Evolutionary conservation across 2,797 vertebrate genomes (phyloP).

Genomic region (Eremophila alpestris): DNA sequence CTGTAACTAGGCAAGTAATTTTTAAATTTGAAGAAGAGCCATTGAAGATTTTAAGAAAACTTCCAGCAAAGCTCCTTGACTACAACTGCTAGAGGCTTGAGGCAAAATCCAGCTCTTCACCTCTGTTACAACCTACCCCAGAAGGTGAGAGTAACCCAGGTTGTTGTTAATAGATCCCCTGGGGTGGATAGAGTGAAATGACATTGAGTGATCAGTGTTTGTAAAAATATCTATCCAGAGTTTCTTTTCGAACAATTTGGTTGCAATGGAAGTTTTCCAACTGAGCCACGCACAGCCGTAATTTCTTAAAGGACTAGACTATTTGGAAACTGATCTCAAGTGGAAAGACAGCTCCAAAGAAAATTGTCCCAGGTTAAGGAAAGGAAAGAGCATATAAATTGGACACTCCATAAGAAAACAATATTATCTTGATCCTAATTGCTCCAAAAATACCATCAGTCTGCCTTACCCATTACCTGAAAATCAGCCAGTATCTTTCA

Average conservation of each 20-base stretch:
- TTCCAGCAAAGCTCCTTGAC: not conserved
- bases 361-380: not conserved
- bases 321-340: not conserved
- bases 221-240: not conserved
- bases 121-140: not conserved
- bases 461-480: not conserved
- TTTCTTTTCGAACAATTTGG: not conserved
- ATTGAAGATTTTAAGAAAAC: not conserved
- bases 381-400: not conserved
- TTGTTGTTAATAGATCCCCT: not conserved
- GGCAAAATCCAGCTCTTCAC: not conserved
- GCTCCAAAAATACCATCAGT: not conserved
- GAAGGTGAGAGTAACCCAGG: not conserved
- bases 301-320: not conserved
- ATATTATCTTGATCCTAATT: not conserved
- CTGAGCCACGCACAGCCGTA: not conserved
- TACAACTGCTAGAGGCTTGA: not conserved
- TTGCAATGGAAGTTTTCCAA: not conserved
- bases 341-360: not conserved
- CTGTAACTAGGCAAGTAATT: not conserved
- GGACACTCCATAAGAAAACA: not conserved
- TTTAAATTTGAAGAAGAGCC: not conserved
- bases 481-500: not conserved
- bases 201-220: not conserved
- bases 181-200: not conserved